These are phyloP conservation scores for Phyllotis vaccarum DNA, from an alignment of 2,797 vertebrate genomes.

Conservation along the genomic window DNA sequence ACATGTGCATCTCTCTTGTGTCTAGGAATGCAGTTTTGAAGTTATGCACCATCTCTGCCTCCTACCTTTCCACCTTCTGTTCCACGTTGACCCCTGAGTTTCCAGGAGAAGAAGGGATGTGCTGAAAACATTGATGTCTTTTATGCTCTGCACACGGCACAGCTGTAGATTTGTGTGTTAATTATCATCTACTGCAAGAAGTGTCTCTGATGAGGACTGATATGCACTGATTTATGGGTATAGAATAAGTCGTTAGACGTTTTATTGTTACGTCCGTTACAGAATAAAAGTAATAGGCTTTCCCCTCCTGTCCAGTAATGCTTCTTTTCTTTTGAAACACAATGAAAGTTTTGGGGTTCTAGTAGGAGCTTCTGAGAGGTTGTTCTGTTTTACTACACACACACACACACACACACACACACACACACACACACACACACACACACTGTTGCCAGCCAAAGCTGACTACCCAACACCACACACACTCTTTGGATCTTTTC, in stretches of 20 bases:
- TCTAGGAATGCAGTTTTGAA: neutral
- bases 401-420: neutral
- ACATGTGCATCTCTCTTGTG: neutral
- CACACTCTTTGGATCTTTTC: neutral
- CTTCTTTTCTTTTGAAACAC: neutral
- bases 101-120: neutral
- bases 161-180: neutral
- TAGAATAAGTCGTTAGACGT: neutral
- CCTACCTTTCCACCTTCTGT: neutral
- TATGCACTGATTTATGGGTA: neutral
- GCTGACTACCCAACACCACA: neutral
- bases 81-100: neutral
- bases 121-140: neutral
- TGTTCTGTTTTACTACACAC: neutral
- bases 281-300: neutral
- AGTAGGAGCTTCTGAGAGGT: neutral
- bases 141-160: neutral
- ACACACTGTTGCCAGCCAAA: neutral
- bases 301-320: neutral
- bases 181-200: neutral
- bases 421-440: neutral
- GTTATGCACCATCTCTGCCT: neutral
- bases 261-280: neutral
- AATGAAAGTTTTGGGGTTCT: neutral
- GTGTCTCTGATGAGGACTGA: neutral